phyloP scores from a whole-genome alignment of 2,888 invertebrate genomes.

The Thymelicus acteon region DNA sequence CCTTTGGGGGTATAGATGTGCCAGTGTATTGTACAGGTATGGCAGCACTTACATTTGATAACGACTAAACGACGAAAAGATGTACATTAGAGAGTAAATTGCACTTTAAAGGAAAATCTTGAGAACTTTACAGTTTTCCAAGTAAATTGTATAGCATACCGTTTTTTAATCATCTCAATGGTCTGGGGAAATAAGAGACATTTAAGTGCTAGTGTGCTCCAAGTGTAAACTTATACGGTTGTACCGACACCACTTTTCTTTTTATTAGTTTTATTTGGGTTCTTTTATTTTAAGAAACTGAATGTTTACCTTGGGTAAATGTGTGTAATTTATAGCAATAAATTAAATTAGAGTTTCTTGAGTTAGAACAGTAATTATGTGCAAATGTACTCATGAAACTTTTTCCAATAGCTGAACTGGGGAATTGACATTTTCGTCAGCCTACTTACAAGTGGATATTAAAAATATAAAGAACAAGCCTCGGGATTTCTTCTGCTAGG shows the following conservation, averaged over 20 bases:
- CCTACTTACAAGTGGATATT: too few species aligned
- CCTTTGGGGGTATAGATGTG: too few species aligned
- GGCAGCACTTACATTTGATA: too few species aligned
- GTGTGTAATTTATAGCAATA: too few species aligned
- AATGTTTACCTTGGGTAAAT: not conserved
- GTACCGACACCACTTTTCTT: not conserved
- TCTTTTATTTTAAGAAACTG: not conserved
- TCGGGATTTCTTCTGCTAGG: too few species aligned
- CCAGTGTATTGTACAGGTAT: too few species aligned
- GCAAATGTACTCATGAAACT: too few species aligned
- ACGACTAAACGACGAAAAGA: not conserved
- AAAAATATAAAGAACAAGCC: too few species aligned
- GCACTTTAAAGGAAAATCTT: conserved; percentile 1
- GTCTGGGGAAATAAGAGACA: not conserved
- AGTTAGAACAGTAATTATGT: too few species aligned
- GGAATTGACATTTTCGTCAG: too few species aligned
- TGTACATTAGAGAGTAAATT: not conserved
- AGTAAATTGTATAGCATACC: not conserved
- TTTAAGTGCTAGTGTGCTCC: conserved; percentile 1
- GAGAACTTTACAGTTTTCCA: not conserved
- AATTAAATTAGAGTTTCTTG: too few species aligned
- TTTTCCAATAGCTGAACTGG: too few species aligned
- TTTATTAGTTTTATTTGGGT: not conserved
- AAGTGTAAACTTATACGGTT: not conserved
- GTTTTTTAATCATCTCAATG: conserved; percentile 7